phyloP scores from a whole-genome alignment of 2,888 invertebrate species.

The Drosophila aldrichi region DNA sequence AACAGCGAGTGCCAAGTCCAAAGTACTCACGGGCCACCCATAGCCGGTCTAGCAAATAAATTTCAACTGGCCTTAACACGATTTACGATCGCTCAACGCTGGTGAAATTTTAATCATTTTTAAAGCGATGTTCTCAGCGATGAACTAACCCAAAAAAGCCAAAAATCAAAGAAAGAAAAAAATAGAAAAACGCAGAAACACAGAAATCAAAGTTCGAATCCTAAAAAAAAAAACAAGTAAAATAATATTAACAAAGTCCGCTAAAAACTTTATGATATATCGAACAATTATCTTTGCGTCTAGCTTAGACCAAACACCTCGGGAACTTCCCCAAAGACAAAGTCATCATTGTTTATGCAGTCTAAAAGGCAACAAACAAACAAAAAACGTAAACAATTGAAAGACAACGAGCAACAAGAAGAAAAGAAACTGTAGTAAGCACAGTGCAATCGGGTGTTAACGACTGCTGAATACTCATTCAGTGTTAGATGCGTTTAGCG shows the following conservation, averaged over 20 bases:
- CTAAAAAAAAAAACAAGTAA: neutral
- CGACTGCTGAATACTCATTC: too few relatives aligned
- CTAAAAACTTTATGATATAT: slow-evolving; percentile 1
- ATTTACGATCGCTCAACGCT: slow-evolving; percentile 33
- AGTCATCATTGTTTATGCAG: neutral
- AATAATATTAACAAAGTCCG: neutral
- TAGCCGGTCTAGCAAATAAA: slow-evolving; percentile 6
- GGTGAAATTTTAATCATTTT: slow-evolving; percentile 43
- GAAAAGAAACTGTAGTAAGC: too few relatives aligned
- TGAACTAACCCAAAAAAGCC: neutral
- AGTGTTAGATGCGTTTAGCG: too few relatives aligned
- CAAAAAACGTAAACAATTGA: neutral
- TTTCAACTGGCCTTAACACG: slow-evolving; percentile 5
- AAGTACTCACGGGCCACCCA: neutral
- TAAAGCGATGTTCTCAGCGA: slow-evolving; percentile 51
- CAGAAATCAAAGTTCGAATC: neutral
- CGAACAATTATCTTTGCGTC: slow-evolving; percentile 21
- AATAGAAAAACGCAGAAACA: too few relatives aligned
- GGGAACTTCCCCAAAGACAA: slow-evolving; percentile 13
- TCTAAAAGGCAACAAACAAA: neutral
- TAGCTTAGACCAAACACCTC: slow-evolving; percentile 6
- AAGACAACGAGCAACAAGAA: neutral
- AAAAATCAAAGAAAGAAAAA: neutral
- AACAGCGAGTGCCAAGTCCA: slow-evolving; percentile 5
- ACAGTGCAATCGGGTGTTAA: too few relatives aligned